Percentiles rank a stretch among this genome's conserved stretches.
Evolutionary conservation across 2,113 vertebrate species (phyloP).

Genomic region (Rhinolophus ferrumequinum): DNA sequence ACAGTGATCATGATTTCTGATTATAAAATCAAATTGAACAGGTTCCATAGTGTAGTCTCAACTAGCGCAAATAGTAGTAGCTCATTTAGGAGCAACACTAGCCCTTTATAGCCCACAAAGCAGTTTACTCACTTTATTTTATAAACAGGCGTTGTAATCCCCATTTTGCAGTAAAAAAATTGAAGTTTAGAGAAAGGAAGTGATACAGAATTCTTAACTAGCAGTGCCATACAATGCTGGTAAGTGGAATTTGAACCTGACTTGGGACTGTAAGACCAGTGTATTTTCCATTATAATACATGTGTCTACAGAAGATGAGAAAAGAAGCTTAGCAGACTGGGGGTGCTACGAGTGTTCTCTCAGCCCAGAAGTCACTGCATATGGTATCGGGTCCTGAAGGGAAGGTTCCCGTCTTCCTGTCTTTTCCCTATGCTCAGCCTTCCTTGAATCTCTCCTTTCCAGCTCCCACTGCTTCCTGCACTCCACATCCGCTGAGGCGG

Average conservation of each 20-base stretch:
- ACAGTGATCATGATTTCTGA: neutral
- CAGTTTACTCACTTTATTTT: conserved; percentile 13
- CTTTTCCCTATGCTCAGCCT: neutral
- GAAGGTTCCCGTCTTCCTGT: neutral
- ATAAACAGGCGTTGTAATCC: neutral
- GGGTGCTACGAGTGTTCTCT: neutral
- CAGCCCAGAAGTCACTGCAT: neutral
- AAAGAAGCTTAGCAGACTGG: neutral
- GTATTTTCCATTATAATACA: neutral
- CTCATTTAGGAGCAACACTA: neutral
- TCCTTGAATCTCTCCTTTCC: neutral
- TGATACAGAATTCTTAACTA: neutral
- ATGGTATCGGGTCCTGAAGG: neutral
- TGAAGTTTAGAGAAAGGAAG: conserved; percentile 4
- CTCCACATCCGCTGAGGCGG: conserved; percentile 97
- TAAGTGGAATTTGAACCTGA: neutral
- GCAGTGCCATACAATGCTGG: neutral
- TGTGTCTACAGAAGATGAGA: neutral
- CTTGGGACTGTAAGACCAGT: neutral
- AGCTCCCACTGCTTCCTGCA: conserved; percentile 93
- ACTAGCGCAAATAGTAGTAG: neutral
- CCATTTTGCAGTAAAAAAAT: conserved; percentile 29
- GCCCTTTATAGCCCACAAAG: neutral
- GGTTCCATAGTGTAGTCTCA: neutral
- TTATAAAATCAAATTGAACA: neutral